Evolutionary conservation across 2,113 vertebrate species (phyloP).

Genomic region (Puffinus mauretanicus): DNA sequence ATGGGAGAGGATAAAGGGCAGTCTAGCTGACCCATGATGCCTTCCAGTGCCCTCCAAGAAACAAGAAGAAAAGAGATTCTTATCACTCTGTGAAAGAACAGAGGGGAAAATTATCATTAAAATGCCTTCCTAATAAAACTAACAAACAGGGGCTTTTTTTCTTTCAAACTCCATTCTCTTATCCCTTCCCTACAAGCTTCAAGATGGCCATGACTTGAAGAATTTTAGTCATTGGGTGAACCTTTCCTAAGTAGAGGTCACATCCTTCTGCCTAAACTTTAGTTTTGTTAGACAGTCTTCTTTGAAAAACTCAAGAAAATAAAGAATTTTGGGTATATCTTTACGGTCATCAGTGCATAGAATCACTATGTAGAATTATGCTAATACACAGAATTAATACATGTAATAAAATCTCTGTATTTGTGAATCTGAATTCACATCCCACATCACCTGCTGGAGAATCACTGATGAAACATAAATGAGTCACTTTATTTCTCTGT

Average conservation of each 20-base stretch:
- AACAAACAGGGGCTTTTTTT: slow-evolving; percentile 52
- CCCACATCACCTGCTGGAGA: not conserved
- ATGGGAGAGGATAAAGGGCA: slow-evolving; percentile 68
- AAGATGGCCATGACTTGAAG: slow-evolving; percentile 46
- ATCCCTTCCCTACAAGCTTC: slow-evolving; percentile 33
- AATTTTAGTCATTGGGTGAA: slow-evolving; percentile 52
- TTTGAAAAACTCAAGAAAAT: not conserved
- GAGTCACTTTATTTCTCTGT: slow-evolving; percentile 39
- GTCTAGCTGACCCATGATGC: slow-evolving; percentile 61
- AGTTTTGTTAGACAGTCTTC: not conserved
- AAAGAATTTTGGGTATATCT: not conserved
- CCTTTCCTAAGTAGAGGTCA: slow-evolving; percentile 42
- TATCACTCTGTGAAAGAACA: slow-evolving; percentile 62
- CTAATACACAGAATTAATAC: not conserved
- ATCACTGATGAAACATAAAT: not conserved
- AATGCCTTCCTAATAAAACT: slow-evolving; percentile 67
- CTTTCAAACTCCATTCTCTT: slow-evolving; percentile 42
- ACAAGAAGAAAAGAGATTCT: slow-evolving; percentile 68
- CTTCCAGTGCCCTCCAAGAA: slow-evolving; percentile 63
- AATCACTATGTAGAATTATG: not conserved
- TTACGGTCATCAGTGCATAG: not conserved
- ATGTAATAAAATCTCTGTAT: not conserved
- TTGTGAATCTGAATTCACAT: not conserved
- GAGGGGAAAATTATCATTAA: slow-evolving; percentile 64
- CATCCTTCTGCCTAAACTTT: not conserved